Conservation (phyloP, 2,113 vertebrate genomes). For the Hystrix cristata region DNA sequence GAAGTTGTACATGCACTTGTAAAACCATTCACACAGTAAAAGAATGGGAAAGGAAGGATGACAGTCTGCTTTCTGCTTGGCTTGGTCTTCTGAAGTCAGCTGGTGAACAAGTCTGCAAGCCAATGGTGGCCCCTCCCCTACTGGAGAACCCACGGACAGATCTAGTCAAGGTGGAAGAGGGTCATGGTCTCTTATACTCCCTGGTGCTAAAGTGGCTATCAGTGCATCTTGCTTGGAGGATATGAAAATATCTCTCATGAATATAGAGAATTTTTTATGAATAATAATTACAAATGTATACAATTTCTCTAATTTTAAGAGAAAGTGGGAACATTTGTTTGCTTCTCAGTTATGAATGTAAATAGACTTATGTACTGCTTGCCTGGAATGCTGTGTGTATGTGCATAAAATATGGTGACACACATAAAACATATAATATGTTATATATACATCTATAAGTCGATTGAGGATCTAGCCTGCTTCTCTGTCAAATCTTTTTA, state of each 20-base stretch:
- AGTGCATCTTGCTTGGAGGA: background rate
- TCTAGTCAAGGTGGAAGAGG: background rate
- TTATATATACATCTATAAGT: background rate
- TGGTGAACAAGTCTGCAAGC: background rate
- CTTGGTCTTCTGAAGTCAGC: background rate
- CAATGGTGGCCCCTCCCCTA: background rate
- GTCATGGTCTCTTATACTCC: background rate
- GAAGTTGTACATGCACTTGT: background rate
- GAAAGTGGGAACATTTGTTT: conserved; percentile 42
- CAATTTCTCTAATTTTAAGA: background rate
- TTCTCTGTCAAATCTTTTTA: conserved; percentile 4
- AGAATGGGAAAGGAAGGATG: background rate
- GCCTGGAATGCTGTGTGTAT: background rate
- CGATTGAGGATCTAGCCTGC: background rate
- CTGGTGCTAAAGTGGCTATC: background rate
- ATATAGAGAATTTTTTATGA: background rate
- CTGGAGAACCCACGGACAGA: background rate
- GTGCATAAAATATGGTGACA: background rate
- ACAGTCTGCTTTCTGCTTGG: background rate
- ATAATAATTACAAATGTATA: conserved; percentile 5
- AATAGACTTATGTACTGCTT: background rate
- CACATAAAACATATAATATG: background rate
- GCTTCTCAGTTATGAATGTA: background rate
- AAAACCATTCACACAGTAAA: background rate
- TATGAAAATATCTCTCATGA: background rate